phyloP scores from a whole-genome alignment of 2,113 vertebrate species.

The Bufo gargarizans region DNA sequence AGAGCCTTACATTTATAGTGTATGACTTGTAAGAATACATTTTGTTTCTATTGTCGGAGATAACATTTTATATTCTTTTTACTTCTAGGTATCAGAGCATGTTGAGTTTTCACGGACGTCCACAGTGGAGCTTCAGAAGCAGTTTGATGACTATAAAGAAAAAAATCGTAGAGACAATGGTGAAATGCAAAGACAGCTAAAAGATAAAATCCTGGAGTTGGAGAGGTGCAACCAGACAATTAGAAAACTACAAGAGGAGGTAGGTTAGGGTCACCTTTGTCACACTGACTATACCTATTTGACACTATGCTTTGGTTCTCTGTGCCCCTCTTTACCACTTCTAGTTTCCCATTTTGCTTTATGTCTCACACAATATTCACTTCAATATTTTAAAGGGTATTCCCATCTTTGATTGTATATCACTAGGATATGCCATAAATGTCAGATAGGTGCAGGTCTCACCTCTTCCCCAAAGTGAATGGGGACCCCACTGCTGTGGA shows the following conservation, averaged over 20 bases:
- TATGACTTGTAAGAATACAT: neutral
- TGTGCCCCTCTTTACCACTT: neutral
- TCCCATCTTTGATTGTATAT: too few species aligned
- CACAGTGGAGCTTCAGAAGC: conserved; percentile 86
- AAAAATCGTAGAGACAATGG: conserved; percentile 85
- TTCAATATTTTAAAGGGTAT: too few species aligned
- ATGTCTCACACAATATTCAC: neutral
- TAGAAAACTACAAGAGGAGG: conserved; percentile 86
- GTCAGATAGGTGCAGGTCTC: too few species aligned
- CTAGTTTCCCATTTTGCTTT: neutral
- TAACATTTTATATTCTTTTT: neutral
- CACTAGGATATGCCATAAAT: too few species aligned
- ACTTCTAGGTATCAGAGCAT: conserved; percentile 86
- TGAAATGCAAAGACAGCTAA: conserved; percentile 85
- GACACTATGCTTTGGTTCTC: neutral
- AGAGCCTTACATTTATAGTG: neutral
- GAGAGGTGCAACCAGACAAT: conserved; percentile 77
- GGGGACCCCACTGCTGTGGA: too few species aligned
- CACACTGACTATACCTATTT: neutral
- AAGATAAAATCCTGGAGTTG: conserved; percentile 83
- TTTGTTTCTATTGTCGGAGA: neutral
- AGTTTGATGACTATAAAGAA: conserved; percentile 91
- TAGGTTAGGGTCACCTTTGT: conserved; percentile 62
- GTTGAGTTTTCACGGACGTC: conserved; percentile 82
- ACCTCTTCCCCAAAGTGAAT: too few species aligned